Evolutionary conservation across 2,113 vertebrate species (phyloP), one percentile per base, ranked within the genome.

Genomic region (Phrynosoma blainvillii): DNA sequence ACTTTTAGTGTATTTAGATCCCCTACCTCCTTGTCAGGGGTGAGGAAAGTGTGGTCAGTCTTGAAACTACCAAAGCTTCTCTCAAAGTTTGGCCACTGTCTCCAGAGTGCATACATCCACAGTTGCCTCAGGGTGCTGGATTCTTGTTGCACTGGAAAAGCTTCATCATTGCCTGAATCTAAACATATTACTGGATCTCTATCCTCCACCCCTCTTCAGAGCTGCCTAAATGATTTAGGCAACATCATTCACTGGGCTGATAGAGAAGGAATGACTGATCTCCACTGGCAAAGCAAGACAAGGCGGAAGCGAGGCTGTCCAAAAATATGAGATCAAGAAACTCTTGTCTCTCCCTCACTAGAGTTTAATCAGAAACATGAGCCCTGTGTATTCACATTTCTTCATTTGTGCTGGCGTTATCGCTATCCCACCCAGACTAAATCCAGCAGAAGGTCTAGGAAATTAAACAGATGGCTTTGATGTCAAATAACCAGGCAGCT

Each of bases 381-480:
- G 82, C 56, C 77, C 54, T 32, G 13, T 0, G 2, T 1, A 12
- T 1, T 1, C 14, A 59, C 66, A 30, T n/a, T 2, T 2, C 0
- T 66, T 88, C 27, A 0, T 88, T 79, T 30, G 84, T 8, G 75
- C 84, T 87, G 76, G 70, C 30, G 1, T 65, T 93, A 91, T 74
- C 79, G 30, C 71, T n/a, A 66, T 93, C 77, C 1, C 90, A 87
- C 0, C 66, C 92, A 54, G 92, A 90, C 71, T 89, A 32, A 93
- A 95, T 89, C 80, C 40, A 25, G 88, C 85, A 91, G 91, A 94
- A 47, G 84, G 86, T 66, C 16, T 56, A 86, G 73, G 86, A 84
- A 86, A 85, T 65, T 1, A 0, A 87, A 87, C 21, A 16, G n/a
- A 36, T 0, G 0, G 85, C 93, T 95, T 91, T 93, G 92, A 95